Percentiles rank a stretch among this genome's conserved stretches.
These are phyloP conservation scores for Lacanobia wlatinum DNA, from an alignment of 2,888 invertebrate species.

Conservation along the genomic window DNA sequence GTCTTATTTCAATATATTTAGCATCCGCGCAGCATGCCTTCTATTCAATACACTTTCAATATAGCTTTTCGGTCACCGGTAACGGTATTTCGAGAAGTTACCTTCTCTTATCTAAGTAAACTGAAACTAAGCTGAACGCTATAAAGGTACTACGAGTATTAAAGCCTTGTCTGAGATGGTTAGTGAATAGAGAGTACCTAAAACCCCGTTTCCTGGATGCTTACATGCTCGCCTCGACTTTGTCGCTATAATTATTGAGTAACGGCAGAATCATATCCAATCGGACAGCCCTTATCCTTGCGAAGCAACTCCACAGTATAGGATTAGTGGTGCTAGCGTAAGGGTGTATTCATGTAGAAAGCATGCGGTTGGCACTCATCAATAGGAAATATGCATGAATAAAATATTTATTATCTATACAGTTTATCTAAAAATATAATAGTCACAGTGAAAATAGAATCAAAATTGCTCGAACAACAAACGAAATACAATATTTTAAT, in stretches of 20 bases:
- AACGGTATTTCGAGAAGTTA: background rate
- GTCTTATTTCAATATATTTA: no score
- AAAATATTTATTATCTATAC: no score
- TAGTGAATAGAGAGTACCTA: background rate
- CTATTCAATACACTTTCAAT: background rate
- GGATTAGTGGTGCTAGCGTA: background rate
- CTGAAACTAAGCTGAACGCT: background rate
- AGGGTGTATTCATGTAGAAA: background rate
- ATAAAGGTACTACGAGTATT: background rate
- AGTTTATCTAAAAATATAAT: no score
- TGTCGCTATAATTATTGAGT: background rate
- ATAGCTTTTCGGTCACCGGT: background rate
- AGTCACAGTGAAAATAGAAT: no score
- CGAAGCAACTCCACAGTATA: background rate
- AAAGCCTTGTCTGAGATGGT: background rate
- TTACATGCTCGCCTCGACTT: background rate
- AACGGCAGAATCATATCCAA: constrained; percentile 1
- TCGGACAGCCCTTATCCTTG: constrained; percentile 3
- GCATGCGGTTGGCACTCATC: background rate
- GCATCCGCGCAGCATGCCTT: background rate
- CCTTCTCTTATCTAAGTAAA: background rate
- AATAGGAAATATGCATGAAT: no score
- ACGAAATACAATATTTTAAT: no score
- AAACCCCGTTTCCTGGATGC: background rate
- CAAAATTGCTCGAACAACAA: no score